Evolutionary conservation across 2,113 vertebrate genomes (phyloP), one percentile per base, ranked within the genome.

Genomic region (Brachirus orientalis): DNA sequence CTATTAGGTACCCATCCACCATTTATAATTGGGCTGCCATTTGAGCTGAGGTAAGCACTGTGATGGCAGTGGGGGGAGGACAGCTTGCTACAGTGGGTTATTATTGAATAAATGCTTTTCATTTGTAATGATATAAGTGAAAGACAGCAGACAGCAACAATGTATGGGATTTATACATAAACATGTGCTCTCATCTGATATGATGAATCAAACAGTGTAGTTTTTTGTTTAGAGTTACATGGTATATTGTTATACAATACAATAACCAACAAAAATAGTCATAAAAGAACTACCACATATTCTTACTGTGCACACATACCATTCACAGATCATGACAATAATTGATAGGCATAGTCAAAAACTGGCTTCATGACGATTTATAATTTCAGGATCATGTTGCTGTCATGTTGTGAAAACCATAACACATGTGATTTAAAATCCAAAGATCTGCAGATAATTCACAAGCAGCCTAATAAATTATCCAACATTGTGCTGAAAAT

Each of bases 11-110:
- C 44, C 53, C 75, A 85, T 83, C 76, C 67, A 82, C 63, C 62
- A 63, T 84, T 90, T 63, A 83, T 86, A 82, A 87, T 82, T 81
- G 69, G 52, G 70, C 77, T 79, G 71, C 80, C 62, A 63, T 86
- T 85, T 75, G 44, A 79, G 65, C 63, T 71, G 58, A 80, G 66
- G 70, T 71, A 85, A 63, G 63, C 70, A 77, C 66, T 82, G 81
- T 41, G 57, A 66, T 68, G 50, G 67, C 63, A 75, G 67, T 57
- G 74, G 20, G 55, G 37, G 28, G 28, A 5, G 36, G 68, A 81
- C 77, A 73, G 72, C 53, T 81, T 84, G 75, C 77, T 75, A 80
- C 87, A 84, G 69, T 74, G 70, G 62, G 59, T 70, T 80, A 61
- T 78, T 72, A 88, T 86, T 80, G 64, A 84, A 77, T 81, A 79